Base-by-base conservation (phyloP, 1,140 invertebrate genomes). In the Diachasma alloeum region DNA sequence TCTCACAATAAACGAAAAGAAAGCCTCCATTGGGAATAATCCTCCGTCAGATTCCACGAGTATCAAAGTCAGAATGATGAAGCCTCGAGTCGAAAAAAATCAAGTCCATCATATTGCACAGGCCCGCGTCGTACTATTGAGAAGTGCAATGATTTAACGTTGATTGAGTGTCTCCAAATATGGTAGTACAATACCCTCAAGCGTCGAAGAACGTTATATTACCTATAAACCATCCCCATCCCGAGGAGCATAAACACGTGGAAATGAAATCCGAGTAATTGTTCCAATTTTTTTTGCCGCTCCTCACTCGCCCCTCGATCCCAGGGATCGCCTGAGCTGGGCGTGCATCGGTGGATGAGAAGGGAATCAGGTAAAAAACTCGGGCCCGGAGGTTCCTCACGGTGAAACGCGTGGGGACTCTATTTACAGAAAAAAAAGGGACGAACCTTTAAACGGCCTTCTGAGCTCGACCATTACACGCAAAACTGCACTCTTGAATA, bases 91-190 rank as follows among this genome's bases (percentile, higher is more conserved):
- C 37, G 71, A 59, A 59, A 53, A 53, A 53, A 19, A n/a, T n/a
- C 17, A 31, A 73, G 11, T 37, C 19, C 17, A 48, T 31, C 24
- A 37, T 72, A 15, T 4, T n/a, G n/a, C n/a, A n/a, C n/a, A n/a
- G n/a, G n/a, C n/a, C n/a, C n/a, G n/a, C n/a, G n/a, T 56, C 44
- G 46, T 59, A 56, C 72, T 73, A 68, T 44, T 72, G 80, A 75
- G 68, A 44, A 70, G 68, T 53, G 59, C 77, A 77, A 80, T 82
- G 81, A 80, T 82, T 82, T 82, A 80, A 82, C 75, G 78, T 82
- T 83, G 81, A 83, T 83, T 75, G 77, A 83, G 78, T 80, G 77
- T 82, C 78, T 81, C 76, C 77, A 63, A 82, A 80, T 83, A 81
- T 83, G 76, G 78, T 69, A 17, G 36, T 17, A 66, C 42, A 39